Percentiles rank a stretch among this genome's conserved stretches.
phyloP scores from a whole-genome alignment of 1,140 invertebrate species.

The Diachasma alloeum region DNA sequence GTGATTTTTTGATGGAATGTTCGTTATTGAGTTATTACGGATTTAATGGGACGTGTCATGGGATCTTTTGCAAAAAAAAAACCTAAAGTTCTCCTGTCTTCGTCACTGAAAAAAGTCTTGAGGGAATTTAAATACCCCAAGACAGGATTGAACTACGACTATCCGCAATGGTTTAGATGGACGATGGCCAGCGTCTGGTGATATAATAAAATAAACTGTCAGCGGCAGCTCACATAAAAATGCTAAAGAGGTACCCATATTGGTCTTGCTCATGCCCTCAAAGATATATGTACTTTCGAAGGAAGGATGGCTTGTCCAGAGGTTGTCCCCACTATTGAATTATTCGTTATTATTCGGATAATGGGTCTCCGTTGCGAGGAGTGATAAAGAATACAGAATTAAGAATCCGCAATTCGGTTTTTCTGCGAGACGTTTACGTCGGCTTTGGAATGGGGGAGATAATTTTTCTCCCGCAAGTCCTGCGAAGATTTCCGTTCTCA shows the following conservation, averaged over 20 bases:
- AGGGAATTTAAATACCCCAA: neutral
- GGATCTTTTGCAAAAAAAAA: too few species aligned
- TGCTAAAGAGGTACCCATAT: slow-evolving; percentile 52
- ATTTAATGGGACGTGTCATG: too few species aligned
- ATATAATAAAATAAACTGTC: slow-evolving; percentile 66
- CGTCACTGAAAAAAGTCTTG: too few species aligned
- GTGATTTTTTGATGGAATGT: too few species aligned
- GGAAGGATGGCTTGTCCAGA: neutral
- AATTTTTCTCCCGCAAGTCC: slow-evolving; percentile 12
- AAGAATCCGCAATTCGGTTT: neutral
- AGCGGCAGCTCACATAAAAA: slow-evolving; percentile 63
- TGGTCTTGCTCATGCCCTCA: slow-evolving; percentile 26
- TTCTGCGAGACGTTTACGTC: too few species aligned
- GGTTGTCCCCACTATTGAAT: too few species aligned
- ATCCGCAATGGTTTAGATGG: slow-evolving; percentile 38
- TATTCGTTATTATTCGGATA: too few species aligned
- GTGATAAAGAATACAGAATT: neutral
- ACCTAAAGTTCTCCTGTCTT: too few species aligned
- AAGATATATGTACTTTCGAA: slow-evolving; percentile 16
- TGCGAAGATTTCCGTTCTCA: neutral
- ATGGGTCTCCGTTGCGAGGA: neutral
- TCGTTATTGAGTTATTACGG: too few species aligned
- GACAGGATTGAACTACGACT: slow-evolving; percentile 21
- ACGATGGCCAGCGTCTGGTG: slow-evolving; percentile 45
- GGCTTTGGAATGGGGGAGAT: neutral